Percentiles rank a stretch among this genome's conserved stretches.
Conservation (phyloP, 2,797 vertebrate species). For the Sus cebifrons region DNA sequence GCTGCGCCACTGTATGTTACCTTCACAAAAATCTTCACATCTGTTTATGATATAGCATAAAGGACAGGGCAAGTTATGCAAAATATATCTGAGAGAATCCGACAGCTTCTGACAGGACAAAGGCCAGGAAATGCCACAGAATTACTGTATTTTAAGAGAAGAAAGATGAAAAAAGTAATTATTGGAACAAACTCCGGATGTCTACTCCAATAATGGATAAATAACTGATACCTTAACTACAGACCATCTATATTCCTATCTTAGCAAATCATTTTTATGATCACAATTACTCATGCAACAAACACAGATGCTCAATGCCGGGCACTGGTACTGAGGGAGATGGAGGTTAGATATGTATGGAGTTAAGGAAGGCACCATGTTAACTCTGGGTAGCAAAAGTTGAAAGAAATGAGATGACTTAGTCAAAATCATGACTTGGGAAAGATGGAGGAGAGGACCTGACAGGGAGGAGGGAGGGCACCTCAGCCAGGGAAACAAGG, state of each 20-base stretch:
- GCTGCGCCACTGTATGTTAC: not conserved
- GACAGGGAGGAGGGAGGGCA: not conserved
- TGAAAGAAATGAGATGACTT: conserved; percentile 14
- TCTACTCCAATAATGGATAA: not conserved
- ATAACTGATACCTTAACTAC: not conserved
- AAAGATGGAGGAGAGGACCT: not conserved
- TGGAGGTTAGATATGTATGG: not conserved
- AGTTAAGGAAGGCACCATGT: not conserved
- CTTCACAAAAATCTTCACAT: not conserved
- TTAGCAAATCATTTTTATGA: not conserved
- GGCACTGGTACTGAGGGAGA: not conserved
- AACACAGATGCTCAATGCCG: not conserved
- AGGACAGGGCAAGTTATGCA: not conserved
- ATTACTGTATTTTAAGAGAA: not conserved
- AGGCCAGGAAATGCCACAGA: not conserved
- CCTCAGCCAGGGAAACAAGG: not conserved
- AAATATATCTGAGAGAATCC: not conserved
- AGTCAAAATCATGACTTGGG: not conserved
- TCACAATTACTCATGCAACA: not conserved
- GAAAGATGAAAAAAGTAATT: conserved; percentile 1
- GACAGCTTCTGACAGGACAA: not conserved
- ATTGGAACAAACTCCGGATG: not conserved
- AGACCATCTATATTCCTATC: not conserved
- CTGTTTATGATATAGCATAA: not conserved
- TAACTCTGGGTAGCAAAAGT: not conserved